phyloP scores from a whole-genome alignment of 1,140 invertebrate genomes.

The Polypedilum vanderplanki region DNA sequence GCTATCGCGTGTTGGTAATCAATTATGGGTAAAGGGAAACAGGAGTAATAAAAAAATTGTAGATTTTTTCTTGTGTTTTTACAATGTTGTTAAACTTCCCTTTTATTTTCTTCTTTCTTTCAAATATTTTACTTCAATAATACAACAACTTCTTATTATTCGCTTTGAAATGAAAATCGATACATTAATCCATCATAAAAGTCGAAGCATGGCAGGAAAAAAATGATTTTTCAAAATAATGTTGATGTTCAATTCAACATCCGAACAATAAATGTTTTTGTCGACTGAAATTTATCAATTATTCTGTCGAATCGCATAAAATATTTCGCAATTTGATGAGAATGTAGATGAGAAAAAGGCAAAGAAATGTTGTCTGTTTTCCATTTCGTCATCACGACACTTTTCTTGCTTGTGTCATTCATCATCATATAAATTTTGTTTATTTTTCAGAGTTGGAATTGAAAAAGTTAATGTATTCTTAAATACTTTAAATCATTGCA shows the following conservation, averaged over 20 bases:
- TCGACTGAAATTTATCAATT: conserved; percentile 12
- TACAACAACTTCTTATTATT: background rate
- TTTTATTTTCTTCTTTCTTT: background rate
- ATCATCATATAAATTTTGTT: too few species aligned
- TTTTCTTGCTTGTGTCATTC: too few species aligned
- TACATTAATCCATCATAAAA: conserved; percentile 19
- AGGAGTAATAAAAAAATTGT: background rate
- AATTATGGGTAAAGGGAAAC: background rate
- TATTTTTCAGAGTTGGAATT: too few species aligned
- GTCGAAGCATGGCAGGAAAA: conserved; percentile 10
- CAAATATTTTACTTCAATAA: background rate
- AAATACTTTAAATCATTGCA: too few species aligned
- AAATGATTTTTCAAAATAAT: conserved; percentile 15
- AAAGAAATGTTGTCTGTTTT: too few species aligned
- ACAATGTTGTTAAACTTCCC: background rate
- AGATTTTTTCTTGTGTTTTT: background rate
- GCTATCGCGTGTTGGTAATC: conserved; percentile 5
- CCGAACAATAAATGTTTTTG: conserved; percentile 13
- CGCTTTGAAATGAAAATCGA: background rate
- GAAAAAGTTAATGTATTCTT: too few species aligned
- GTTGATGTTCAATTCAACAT: conserved; percentile 12
- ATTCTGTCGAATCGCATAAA: background rate
- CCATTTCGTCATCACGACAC: too few species aligned
- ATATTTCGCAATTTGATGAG: background rate
- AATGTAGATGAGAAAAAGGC: background rate